Conservation (phyloP, 2,888 invertebrate genomes). For the Lottia scabra region DNA sequence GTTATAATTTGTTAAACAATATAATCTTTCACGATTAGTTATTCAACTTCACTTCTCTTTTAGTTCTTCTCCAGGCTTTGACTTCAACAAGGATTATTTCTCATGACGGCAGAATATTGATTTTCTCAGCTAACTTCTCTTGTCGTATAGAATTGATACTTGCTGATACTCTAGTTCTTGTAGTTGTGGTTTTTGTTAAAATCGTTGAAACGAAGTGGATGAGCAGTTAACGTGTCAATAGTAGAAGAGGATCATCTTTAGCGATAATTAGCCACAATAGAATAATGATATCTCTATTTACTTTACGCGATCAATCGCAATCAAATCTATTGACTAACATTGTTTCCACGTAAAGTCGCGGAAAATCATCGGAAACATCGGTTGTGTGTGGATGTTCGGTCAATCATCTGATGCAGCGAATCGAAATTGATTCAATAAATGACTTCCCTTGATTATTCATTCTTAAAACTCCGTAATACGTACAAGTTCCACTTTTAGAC, state of each 20-base stretch:
- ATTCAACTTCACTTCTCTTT: background rate
- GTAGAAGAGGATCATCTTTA: background rate
- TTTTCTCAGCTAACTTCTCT: background rate
- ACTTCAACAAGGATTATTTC: background rate
- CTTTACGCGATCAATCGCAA: constrained; percentile 14
- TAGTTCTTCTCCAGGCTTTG: too few relatives aligned
- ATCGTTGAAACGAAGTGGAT: background rate
- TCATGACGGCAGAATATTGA: background rate
- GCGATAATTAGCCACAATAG: constrained; percentile 22
- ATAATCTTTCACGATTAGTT: constrained; percentile 2
- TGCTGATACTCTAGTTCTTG: background rate
- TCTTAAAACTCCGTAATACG: too few relatives aligned
- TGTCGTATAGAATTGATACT: too few relatives aligned
- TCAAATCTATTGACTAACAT: constrained; percentile 3
- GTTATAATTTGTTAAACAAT: background rate
- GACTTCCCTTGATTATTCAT: too few relatives aligned
- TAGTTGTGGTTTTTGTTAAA: constrained; percentile 3
- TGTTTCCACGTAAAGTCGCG: background rate
- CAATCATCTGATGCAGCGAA: too few relatives aligned
- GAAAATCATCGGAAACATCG: background rate
- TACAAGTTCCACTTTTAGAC: too few relatives aligned
- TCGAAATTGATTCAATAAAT: too few relatives aligned
- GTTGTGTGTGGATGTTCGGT: too few relatives aligned
- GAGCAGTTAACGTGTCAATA: constrained; percentile 6
- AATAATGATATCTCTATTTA: constrained; percentile 23